Percentiles rank a stretch among this genome's conserved stretches.
phyloP scores from a whole-genome alignment of 2,888 invertebrate species.

The Acanthosepion lycidas region DNA sequence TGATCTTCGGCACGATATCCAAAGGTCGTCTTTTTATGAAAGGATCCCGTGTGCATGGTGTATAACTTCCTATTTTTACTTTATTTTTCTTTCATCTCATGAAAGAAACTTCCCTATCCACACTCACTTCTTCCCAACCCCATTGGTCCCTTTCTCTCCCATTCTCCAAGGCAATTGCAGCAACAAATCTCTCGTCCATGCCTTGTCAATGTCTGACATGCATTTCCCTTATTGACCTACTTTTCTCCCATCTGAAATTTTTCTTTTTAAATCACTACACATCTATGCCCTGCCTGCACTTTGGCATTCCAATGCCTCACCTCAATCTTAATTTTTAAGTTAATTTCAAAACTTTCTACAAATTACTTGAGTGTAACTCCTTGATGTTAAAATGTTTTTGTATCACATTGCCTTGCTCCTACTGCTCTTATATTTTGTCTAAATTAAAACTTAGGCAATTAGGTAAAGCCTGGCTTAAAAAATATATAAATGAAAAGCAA shows the following conservation, averaged over 20 bases:
- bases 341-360: too few relatives aligned
- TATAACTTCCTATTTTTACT: background rate
- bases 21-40: slow-evolving; percentile 23
- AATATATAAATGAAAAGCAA: background rate
- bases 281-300: background rate
- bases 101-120: background rate
- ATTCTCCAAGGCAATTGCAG: slow-evolving; percentile 22
- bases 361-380: too few relatives aligned
- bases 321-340: background rate
- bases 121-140: background rate
- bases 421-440: slow-evolving; percentile 17
- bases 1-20: slow-evolving; percentile 39
- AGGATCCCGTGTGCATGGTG: slow-evolving; percentile 33
- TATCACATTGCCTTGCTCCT: background rate
- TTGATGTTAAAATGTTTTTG: background rate
- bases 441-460: slow-evolving; percentile 15
- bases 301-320: background rate
- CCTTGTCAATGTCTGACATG: slow-evolving; percentile 21
- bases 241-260: background rate
- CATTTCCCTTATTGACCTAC: background rate
- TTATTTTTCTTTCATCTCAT: background rate
- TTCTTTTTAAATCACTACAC: background rate
- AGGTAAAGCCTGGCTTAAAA: background rate
- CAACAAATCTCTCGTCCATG: slow-evolving; percentile 33
- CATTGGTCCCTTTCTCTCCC: background rate